Percentiles rank a stretch among this genome's conserved stretches.
Conservation (phyloP, 2,797 vertebrate species). For the Myiotriccus ornatus region DNA sequence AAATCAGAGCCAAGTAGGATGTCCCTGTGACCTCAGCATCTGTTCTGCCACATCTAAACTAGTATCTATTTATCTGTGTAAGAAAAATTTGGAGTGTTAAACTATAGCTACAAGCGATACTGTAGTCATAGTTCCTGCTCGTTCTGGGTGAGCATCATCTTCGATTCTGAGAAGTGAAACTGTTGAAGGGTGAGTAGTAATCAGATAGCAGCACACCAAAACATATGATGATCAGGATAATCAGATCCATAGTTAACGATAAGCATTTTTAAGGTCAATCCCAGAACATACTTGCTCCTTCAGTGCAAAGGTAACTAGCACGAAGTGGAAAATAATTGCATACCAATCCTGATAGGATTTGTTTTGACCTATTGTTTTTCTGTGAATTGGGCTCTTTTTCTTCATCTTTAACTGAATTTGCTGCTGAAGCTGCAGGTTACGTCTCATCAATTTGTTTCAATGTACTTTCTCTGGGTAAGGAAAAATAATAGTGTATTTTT, state of each 20-base stretch:
- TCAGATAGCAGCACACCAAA: background rate
- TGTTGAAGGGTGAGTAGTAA: background rate
- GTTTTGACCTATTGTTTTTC: background rate
- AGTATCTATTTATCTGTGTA: background rate
- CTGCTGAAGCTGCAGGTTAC: background rate
- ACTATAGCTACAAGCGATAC: background rate
- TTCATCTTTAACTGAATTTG: background rate
- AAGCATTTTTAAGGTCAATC: background rate
- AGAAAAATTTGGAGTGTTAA: background rate
- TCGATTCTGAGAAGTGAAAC: constrained; percentile 7
- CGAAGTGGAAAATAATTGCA: background rate
- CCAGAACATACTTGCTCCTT: background rate
- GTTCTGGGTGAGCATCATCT: constrained; percentile 8
- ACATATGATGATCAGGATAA: background rate
- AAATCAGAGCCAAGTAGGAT: background rate
- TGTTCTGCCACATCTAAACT: background rate
- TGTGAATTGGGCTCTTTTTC: background rate
- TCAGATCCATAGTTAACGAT: background rate
- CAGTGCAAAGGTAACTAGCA: background rate
- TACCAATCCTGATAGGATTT: background rate
- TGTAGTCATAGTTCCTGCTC: background rate
- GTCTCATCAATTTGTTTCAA: background rate
- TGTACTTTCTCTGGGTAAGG: background rate
- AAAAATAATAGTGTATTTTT: background rate
- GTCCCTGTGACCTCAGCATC: background rate